Evolutionary conservation across 2,797 vertebrate species (phyloP).

Genomic region (Lithobates sylvaticus): DNA sequence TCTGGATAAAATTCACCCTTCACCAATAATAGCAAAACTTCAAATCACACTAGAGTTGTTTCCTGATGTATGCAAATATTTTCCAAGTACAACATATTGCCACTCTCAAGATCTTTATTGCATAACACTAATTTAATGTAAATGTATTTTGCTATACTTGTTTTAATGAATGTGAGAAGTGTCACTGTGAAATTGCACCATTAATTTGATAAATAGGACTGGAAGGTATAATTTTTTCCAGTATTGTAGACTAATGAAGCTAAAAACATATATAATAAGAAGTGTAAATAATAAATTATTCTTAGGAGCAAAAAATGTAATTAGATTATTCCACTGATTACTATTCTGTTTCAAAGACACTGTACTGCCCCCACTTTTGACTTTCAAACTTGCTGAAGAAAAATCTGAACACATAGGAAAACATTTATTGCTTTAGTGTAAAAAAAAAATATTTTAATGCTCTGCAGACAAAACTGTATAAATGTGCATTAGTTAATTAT

Average conservation of each 20-base stretch:
- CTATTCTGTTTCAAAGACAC: conserved; percentile 79
- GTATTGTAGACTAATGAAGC: conserved; percentile 87
- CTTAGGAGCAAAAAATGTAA: conserved; percentile 86
- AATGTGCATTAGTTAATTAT: not conserved
- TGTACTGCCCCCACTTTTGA: conserved; percentile 70
- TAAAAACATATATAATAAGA: conserved; percentile 89
- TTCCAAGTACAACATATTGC: conserved; percentile 71
- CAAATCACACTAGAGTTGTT: conserved; percentile 37
- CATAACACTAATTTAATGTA: conserved; percentile 87
- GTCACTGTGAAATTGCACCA: conserved; percentile 87
- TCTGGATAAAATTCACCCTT: conserved; percentile 22
- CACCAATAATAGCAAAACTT: conserved; percentile 18
- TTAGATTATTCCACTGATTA: conserved; percentile 84
- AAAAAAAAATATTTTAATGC: not conserved
- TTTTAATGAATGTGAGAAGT: conserved; percentile 87
- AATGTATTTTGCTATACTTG: conserved; percentile 85
- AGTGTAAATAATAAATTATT: conserved; percentile 89
- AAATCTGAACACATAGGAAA: conserved; percentile 45
- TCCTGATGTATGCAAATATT: conserved; percentile 44
- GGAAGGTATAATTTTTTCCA: conserved; percentile 88
- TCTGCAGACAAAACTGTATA: not conserved
- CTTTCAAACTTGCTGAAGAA: conserved; percentile 80
- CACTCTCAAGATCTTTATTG: conserved; percentile 79
- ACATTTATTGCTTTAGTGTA: not conserved
- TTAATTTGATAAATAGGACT: conserved; percentile 89